A percentile compares a stretch with the other conserved stretches of the same genome.
Evolutionary conservation across 2,797 vertebrate species (phyloP).

Genomic region (Octomys mimax): DNA sequence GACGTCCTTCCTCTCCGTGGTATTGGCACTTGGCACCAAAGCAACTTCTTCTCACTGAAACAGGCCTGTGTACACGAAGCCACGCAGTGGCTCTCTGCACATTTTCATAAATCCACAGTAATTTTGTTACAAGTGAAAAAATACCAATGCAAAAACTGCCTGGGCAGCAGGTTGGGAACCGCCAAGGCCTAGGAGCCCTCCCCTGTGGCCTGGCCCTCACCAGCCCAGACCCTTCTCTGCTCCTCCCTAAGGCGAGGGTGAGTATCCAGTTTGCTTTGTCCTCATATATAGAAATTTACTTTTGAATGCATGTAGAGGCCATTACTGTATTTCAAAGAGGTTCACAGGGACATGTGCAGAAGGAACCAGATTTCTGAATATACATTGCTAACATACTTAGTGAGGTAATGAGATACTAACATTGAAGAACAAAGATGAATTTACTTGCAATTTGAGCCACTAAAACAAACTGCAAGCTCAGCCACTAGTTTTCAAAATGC

Average conservation of each 20-base stretch:
- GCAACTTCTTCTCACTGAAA: background rate
- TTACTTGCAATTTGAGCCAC: conserved; percentile 25
- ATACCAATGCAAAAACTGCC: background rate
- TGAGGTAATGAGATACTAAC: background rate
- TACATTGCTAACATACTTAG: background rate
- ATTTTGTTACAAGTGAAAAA: background rate
- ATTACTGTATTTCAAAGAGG: background rate
- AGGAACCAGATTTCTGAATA: background rate
- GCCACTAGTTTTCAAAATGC: conserved; percentile 50
- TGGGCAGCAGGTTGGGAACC: background rate
- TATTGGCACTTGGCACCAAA: background rate
- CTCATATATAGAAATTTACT: background rate
- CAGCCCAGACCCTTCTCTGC: background rate
- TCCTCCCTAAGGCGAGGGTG: background rate
- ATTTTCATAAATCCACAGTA: background rate
- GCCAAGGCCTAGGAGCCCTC: accelerated
- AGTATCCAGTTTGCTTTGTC: background rate
- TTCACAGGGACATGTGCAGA: conserved; percentile 9
- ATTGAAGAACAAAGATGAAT: conserved; percentile 29
- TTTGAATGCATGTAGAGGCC: background rate
- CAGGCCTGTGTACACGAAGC: background rate
- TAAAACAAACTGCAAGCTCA: conserved; percentile 55
- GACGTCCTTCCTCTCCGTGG: background rate
- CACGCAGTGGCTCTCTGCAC: background rate
- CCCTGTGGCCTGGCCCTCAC: background rate